phyloP scores from a whole-genome alignment of 2,797 vertebrate genomes.

The Graptemys geographica region DNA sequence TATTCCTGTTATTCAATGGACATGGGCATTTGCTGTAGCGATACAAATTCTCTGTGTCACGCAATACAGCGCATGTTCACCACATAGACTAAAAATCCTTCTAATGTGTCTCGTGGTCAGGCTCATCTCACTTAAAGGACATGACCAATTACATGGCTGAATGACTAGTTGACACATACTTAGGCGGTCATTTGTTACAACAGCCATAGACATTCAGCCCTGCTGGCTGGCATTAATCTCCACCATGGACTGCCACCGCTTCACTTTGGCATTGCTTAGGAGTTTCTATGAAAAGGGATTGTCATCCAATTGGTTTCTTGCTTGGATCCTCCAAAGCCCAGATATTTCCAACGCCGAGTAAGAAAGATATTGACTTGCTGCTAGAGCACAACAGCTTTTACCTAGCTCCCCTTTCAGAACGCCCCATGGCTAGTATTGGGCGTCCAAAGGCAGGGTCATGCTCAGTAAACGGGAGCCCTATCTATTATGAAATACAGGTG shows the following conservation, averaged over 20 bases:
- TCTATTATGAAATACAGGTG: neutral
- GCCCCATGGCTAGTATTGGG: neutral
- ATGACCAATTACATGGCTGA: neutral
- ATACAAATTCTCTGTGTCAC: too few species aligned
- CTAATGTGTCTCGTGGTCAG: too few species aligned
- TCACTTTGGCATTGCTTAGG: neutral
- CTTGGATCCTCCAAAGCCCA: neutral
- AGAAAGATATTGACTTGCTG: neutral
- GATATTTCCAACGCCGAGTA: neutral
- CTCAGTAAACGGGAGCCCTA: neutral
- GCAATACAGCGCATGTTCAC: neutral
- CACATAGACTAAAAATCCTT: neutral
- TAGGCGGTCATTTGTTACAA: neutral
- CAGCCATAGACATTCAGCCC: neutral
- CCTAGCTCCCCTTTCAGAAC: neutral
- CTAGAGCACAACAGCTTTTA: neutral
- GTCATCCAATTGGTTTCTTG: neutral
- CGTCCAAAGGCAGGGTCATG: neutral
- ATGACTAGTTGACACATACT: neutral
- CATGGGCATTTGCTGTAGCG: too few species aligned
- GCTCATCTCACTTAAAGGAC: too few species aligned
- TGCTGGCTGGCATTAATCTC: neutral
- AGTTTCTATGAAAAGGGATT: neutral
- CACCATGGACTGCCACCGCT: neutral
- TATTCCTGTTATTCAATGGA: too few species aligned